phyloP scores from a whole-genome alignment of 2,888 invertebrate species.

The Blastobasis adustella region DNA sequence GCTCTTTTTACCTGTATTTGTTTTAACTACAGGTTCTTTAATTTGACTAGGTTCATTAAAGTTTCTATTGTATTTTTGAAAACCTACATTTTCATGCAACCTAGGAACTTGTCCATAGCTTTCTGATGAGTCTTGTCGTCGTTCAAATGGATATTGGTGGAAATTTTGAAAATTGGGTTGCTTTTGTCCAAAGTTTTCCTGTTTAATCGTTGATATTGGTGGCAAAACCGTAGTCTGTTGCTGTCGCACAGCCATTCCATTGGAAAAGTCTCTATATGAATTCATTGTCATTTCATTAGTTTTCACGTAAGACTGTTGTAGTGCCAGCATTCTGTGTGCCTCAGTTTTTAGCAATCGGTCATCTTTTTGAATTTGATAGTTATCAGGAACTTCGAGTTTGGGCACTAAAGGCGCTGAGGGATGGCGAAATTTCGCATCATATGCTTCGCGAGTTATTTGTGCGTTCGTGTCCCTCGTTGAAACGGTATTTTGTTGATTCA shows the following conservation, averaged over 20 bases:
- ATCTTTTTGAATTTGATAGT: conserved; percentile 59
- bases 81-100: conserved; percentile 52
- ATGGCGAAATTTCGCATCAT: conserved; percentile 61
- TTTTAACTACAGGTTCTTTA: conserved; percentile 36
- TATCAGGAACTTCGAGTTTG: conserved; percentile 62
- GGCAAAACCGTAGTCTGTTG: conserved; percentile 54
- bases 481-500: conserved; percentile 62
- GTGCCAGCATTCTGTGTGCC: conserved; percentile 33
- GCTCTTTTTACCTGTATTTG: conserved; percentile 25
- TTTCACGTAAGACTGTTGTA: conserved; percentile 37
- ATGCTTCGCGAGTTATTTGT: conserved; percentile 59
- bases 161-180: conserved; percentile 47
- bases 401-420: conserved; percentile 61
- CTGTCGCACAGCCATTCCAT: conserved; percentile 34
- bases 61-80: conserved; percentile 58
- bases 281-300: conserved; percentile 34
- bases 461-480: conserved; percentile 50
- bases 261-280: conserved; percentile 48
- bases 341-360: conserved; percentile 48
- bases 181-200: conserved; percentile 61
- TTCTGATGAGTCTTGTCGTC: conserved; percentile 39
- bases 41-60: conserved; percentile 34
- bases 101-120: conserved; percentile 41
- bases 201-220: conserved; percentile 69
- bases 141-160: conserved; percentile 49